Evolutionary conservation across 2,888 invertebrate species (phyloP), one percentile per base, ranked within the genome.

Genomic region (Horisme vitalbata): DNA sequence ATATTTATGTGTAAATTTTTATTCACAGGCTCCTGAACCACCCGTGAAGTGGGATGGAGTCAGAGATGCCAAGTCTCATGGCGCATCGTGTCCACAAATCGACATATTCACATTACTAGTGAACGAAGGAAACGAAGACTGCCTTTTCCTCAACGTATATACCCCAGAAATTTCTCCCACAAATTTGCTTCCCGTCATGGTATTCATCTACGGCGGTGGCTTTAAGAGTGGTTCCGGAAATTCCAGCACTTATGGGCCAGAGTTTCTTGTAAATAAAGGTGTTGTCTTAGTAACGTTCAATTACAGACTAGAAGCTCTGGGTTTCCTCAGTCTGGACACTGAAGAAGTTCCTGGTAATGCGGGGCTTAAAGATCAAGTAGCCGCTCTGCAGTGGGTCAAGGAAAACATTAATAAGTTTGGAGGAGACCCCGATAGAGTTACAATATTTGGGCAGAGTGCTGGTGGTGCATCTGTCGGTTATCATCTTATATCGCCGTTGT

Each of bases 291-390:
- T 92, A 0, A 92, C 91, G 0, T 62, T 91, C 0, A 92, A 92
- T 59, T 91, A 91, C 55, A 77, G 92, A 47, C 59, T 82, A 1
- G 91, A 88, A 0, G 79, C 83, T 0, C 58, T 92, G 1, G 92
- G 92, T 3, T 93, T 92, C 56, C 68, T 92, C 1, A 90, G 90
- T 9, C 79, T 91, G 0, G 76, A 71, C 5, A 90, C 90, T 5
- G 58, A 65, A 30, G 90, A 88, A 37, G 91, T 90, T 0, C 91
- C 92, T 0, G 93, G 93, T 0, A 93, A 93, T 64, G 90, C 91
- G 48, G 92, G 90, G 0, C 55, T 92, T 8, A 91, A 91, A 48
- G 79, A 79, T 27, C 78, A 79, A 59, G 68, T 74, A 0, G 59
- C 59, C 7, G 72, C 72, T 21, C 26, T 79, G 9, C 65, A 59